phyloP scores from a whole-genome alignment of 2,888 invertebrate species.

The Melipona bicolor region DNA sequence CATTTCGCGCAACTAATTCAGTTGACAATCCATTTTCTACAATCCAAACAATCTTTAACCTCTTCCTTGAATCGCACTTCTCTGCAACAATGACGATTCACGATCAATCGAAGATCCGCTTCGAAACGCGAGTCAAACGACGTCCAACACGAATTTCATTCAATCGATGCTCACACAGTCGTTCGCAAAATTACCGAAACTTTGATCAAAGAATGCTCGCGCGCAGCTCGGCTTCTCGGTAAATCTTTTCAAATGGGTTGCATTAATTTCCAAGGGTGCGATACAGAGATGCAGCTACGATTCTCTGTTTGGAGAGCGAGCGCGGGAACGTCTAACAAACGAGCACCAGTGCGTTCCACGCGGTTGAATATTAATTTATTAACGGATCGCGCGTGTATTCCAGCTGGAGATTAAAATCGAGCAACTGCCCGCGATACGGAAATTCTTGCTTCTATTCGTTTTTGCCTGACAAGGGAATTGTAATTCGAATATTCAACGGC shows the following conservation, averaged over 20 bases:
- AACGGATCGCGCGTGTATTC: not conserved
- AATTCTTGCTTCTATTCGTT: conserved; percentile 23
- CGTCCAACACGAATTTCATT: not conserved
- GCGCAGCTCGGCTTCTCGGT: not conserved
- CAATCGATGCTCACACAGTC: not conserved
- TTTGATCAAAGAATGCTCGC: not conserved
- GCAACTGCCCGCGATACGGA: not conserved
- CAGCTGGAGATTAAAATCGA: conserved; percentile 25
- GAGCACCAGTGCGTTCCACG: conserved; percentile 3
- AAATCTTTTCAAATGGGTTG: conserved; percentile 35
- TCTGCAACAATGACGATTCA: not conserved
- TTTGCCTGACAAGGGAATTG: conserved; percentile 15
- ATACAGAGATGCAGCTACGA: not conserved
- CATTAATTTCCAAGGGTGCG: conserved; percentile 24
- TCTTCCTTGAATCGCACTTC: not conserved
- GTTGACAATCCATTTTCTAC: not conserved
- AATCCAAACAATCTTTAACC: not conserved
- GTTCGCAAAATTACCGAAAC: conserved; percentile 20
- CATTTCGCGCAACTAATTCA: not conserved
- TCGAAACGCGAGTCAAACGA: not conserved
- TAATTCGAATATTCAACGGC: conserved; percentile 6
- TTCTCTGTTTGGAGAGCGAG: conserved; percentile 1
- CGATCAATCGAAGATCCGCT: not conserved
- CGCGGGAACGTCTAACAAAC: conserved; percentile 20
- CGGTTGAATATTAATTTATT: conserved; percentile 46